phyloP scores from a whole-genome alignment of 2,888 invertebrate species.

The Heteropelma amictum region DNA sequence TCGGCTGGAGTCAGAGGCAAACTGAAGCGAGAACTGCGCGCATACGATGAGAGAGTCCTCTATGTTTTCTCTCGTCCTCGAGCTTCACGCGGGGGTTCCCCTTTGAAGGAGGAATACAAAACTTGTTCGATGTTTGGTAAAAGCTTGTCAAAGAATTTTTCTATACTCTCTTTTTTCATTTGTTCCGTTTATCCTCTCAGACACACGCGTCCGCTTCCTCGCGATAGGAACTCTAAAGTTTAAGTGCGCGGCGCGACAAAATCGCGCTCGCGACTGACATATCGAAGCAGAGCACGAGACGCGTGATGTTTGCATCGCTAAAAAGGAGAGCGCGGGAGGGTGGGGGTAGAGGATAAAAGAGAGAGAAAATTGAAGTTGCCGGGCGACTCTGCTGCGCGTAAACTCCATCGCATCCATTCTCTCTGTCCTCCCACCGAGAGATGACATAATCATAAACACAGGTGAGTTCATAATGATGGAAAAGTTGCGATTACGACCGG shows the following conservation, averaged over 20 bases:
- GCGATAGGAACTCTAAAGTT: neutral
- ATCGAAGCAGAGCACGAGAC: conserved; percentile 61
- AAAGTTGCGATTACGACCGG: too few species aligned
- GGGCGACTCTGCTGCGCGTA: too few species aligned
- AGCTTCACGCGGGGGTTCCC: too few species aligned
- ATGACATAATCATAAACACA: too few species aligned
- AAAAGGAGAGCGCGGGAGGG: neutral
- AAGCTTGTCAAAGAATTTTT: neutral
- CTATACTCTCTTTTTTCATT: too few species aligned
- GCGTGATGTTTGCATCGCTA: conserved; percentile 46
- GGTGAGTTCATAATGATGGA: too few species aligned
- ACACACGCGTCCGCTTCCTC: neutral
- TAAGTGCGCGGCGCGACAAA: conserved; percentile 67
- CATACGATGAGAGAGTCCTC: neutral
- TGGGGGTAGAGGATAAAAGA: neutral
- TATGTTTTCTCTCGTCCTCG: neutral
- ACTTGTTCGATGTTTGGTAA: too few species aligned
- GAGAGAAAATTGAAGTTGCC: neutral
- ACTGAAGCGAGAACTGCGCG: conserved; percentile 33
- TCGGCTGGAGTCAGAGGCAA: conserved; percentile 39
- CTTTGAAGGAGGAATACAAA: too few species aligned
- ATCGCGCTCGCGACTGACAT: conserved; percentile 73
- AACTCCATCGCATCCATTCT: too few species aligned
- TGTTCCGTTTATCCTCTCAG: neutral
- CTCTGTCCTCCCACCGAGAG: too few species aligned